phyloP scores from a whole-genome alignment of 2,888 invertebrate genomes.

The Chrysina gloriosa region DNA sequence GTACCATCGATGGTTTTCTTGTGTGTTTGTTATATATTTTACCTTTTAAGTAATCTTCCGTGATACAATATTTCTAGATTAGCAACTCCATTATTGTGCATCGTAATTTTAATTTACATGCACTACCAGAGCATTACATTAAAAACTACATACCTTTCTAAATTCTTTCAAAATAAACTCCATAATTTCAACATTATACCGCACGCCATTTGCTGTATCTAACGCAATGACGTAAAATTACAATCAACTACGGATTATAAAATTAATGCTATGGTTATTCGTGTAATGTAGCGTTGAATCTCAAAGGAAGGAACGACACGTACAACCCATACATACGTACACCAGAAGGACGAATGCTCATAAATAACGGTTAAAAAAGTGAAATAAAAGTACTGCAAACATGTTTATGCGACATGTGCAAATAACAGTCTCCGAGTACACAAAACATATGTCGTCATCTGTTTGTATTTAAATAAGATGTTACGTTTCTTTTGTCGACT shows the following conservation, averaged over 20 bases:
- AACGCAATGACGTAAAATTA: not conserved
- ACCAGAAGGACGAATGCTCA: not conserved
- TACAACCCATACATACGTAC: not conserved
- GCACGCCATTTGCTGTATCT: not conserved
- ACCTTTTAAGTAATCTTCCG: too few relatives aligned
- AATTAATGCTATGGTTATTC: not conserved
- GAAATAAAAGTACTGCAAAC: slow-evolving; percentile 34
- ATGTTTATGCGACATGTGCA: slow-evolving; percentile 41
- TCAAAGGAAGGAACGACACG: not conserved
- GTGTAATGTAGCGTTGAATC: slow-evolving; percentile 3
- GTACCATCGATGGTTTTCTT: too few relatives aligned
- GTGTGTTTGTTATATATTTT: too few relatives aligned
- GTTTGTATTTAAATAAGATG: slow-evolving; percentile 39
- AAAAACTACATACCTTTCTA: too few relatives aligned
- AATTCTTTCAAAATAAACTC: too few relatives aligned
- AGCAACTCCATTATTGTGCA: too few relatives aligned
- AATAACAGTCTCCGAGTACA: slow-evolving; percentile 36
- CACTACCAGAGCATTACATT: too few relatives aligned
- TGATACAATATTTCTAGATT: too few relatives aligned
- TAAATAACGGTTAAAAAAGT: slow-evolving; percentile 41
- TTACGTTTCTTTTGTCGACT: slow-evolving; percentile 24
- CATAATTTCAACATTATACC: too few relatives aligned
- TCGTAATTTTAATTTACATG: too few relatives aligned
- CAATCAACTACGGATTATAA: not conserved
- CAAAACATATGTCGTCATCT: slow-evolving; percentile 39